phyloP scores from a whole-genome alignment of 2,113 vertebrate species.

The Hucho hucho region DNA sequence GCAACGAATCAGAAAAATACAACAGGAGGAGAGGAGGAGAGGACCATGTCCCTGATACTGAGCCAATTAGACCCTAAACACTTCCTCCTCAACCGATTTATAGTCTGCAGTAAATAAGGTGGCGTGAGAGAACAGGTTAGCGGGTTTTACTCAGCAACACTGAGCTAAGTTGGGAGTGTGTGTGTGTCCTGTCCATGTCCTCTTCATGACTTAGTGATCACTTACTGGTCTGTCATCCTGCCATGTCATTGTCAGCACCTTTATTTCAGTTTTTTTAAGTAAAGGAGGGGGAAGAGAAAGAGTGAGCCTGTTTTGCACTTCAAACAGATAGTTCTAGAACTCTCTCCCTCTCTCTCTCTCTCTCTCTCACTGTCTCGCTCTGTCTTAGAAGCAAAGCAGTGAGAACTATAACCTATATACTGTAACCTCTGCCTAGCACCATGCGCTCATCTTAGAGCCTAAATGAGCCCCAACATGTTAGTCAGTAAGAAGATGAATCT shows the following conservation, averaged over 20 bases:
- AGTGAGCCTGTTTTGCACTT: no score
- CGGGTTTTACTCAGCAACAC: not conserved
- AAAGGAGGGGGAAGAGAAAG: no score
- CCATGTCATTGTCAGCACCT: slow-evolving; percentile 11
- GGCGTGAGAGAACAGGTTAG: not conserved
- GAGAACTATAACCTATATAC: no score
- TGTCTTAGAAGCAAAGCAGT: no score
- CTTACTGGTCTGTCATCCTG: no score
- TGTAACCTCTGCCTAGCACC: no score
- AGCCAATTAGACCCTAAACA: not conserved
- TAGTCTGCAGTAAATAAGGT: not conserved
- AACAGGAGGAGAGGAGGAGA: not conserved
- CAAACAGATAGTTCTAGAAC: no score
- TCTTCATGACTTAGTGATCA: not conserved
- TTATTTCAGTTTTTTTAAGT: not conserved
- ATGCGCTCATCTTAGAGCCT: slow-evolving; percentile 16
- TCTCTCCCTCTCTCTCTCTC: no score
- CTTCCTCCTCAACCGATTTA: not conserved
- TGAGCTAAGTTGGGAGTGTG: not conserved
- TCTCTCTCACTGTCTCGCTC: no score
- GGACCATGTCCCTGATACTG: not conserved
- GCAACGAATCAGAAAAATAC: no score
- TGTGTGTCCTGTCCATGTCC: not conserved
- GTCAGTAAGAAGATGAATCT: slow-evolving; percentile 40
- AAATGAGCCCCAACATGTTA: slow-evolving; percentile 51